These are phyloP conservation scores for Chaenogobius annularis DNA, from an alignment of 2,113 vertebrate genomes.

Conservation along the genomic window DNA sequence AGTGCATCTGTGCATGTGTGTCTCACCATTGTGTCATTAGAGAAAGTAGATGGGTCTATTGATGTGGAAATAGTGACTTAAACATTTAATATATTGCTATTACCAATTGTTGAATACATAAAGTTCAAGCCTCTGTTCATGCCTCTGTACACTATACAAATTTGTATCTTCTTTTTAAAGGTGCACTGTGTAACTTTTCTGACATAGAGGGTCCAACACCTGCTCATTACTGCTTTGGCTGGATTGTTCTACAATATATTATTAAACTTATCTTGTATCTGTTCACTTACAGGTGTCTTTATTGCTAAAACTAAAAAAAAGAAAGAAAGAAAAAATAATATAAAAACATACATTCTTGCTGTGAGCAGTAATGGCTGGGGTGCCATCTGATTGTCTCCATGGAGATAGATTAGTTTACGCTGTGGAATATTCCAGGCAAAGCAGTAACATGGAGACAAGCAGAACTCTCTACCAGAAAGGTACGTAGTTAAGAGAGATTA, in stretches of 20 bases:
- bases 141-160: not conserved
- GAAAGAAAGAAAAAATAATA: too few species aligned
- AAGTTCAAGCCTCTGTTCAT: not conserved
- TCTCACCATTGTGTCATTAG: not conserved
- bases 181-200: not conserved
- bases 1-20: not conserved
- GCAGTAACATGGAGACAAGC: not conserved
- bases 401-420: too few species aligned
- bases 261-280: too few species aligned
- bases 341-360: too few species aligned
- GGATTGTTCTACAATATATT: too few species aligned
- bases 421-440: not conserved
- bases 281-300: too few species aligned
- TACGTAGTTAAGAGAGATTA: too few species aligned
- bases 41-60: not conserved
- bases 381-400: too few species aligned
- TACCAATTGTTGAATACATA: not conserved
- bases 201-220: not conserved
- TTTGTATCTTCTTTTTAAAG: not conserved
- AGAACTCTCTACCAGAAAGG: too few species aligned
- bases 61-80: not conserved
- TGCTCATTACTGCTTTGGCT: too few species aligned
- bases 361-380: too few species aligned
- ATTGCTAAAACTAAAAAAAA: too few species aligned
- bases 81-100: not conserved